Conservation (phyloP, 2,113 vertebrate species). For the Struthio camelus region DNA sequence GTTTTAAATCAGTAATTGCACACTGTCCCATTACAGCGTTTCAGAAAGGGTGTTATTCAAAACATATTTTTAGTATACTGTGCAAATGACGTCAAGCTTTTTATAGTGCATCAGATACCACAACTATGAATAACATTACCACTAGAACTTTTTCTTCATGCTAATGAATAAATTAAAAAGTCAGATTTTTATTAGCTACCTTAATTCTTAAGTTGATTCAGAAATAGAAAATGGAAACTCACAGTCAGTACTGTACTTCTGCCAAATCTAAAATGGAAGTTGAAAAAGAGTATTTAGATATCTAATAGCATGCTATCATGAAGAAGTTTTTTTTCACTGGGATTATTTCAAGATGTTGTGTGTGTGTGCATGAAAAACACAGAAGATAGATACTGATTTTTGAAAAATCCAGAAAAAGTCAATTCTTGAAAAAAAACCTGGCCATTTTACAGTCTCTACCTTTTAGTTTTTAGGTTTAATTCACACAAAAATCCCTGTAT, state of each 20-base stretch:
- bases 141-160: conserved; percentile 36
- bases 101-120: conserved; percentile 40
- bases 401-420: not conserved
- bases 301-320: not conserved
- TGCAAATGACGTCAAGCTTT: conserved; percentile 51
- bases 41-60: not conserved
- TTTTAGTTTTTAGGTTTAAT: not conserved
- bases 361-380: not conserved
- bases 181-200: conserved; percentile 36
- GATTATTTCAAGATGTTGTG: not conserved
- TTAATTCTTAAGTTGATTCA: conserved; percentile 29
- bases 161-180: conserved; percentile 69
- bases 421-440: not conserved
- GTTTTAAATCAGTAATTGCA: not conserved
- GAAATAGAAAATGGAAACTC: not conserved
- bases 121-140: conserved; percentile 70
- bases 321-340: not conserved
- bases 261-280: not conserved
- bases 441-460: not conserved
- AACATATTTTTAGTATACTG: conserved; percentile 24
- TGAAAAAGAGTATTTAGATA: not conserved
- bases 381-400: not conserved
- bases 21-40: not conserved
- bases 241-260: not conserved
- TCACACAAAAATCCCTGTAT: not conserved